Base-by-base conservation (phyloP, 2,888 invertebrate genomes). In the Thecocarcelia acutangulata region DNA sequence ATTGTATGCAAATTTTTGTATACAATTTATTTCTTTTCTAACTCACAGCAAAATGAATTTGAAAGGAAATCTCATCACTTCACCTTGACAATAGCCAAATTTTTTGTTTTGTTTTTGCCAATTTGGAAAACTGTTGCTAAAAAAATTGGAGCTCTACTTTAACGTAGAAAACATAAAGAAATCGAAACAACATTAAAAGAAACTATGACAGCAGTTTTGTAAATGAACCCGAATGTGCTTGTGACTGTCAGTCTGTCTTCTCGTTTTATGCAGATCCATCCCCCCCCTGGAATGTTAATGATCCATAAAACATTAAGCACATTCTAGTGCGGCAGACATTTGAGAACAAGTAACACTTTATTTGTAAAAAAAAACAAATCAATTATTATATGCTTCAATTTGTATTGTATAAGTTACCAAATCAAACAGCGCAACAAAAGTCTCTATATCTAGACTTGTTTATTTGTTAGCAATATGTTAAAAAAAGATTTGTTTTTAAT, bases 1-100 rank as follows among this genome's bases (percentile, higher is more conserved):
- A 72, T 59, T 64, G 50, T 78, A 78, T 66, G 72, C 72, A 78
- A 72, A 78, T 78, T 72, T 72, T n/a, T 3, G 5, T 50, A 64
- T 12, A n/a, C 40, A 40, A 19, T 21, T 37, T n/a, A 17, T 63
- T 64, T 77, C 5, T 8, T 52, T 72, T 73, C 1, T 44, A 69
- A 46, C 11, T 17, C 8, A 12, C 19, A 69, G 6, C 9, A 33
- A 9, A 5, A n/a, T n/a, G 13, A 40, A 52, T 37, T 52, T 15
- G 11, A 12, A 42, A 17, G 48, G 6, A 40, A 50, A 54, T 52
- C 9, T 73, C 19, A 66, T 58, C 42, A 40, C 58, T 33, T 68
- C 48, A 75, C 75, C 58, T 66, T 75, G 66, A 59, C 48, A 75
- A 59, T 59, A 33, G 15, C 6, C 17, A 19, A 40, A 61, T 21